phyloP scores from a whole-genome alignment of 2,113 vertebrate species.

The Oryzias melastigma region DNA sequence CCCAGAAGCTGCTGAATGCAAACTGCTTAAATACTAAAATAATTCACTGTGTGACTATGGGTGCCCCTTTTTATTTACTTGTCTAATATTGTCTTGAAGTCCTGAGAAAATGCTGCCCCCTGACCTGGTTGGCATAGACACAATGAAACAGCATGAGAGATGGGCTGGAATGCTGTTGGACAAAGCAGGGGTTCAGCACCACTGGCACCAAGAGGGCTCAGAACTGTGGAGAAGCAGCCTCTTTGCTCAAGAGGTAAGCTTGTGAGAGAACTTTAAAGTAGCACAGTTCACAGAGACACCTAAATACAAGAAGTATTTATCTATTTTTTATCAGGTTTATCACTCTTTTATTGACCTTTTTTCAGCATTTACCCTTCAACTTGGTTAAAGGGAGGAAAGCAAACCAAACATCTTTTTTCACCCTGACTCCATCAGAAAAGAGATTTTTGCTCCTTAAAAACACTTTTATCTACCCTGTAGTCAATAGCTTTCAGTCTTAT shows the following conservation, averaged over 20 bases:
- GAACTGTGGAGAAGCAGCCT: conserved; percentile 49
- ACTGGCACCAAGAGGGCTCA: conserved; percentile 50
- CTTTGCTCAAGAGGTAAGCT: conserved; percentile 49
- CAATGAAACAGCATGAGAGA: conserved; percentile 70
- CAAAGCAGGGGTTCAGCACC: conserved; percentile 61
- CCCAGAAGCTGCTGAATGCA: conserved; percentile 1
- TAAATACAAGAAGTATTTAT: conserved; percentile 44
- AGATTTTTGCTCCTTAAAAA: conserved; percentile 23
- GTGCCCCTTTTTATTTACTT: conserved; percentile 21
- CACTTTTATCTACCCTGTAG: conserved; percentile 15
- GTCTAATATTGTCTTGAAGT: conserved; percentile 35
- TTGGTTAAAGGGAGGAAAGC: conserved; percentile 52
- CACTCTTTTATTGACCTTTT: conserved; percentile 51
- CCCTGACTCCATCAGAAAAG: conserved; percentile 23
- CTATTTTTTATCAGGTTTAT: conserved; percentile 57
- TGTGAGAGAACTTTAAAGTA: conserved; percentile 62
- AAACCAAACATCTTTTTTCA: conserved; percentile 50
- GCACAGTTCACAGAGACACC: conserved; percentile 49
- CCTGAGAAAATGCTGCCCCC: conserved; percentile 73
- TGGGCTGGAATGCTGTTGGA: conserved; percentile 59
- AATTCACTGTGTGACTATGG: conserved; percentile 1
- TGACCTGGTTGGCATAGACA: conserved; percentile 68
- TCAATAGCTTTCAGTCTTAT: conserved; percentile 1
- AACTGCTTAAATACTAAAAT: conserved; percentile 1
- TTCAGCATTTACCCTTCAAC: conserved; percentile 47